These are phyloP conservation scores for Chesias legatella DNA, from an alignment of 2,888 invertebrate genomes.

Conservation along the genomic window DNA sequence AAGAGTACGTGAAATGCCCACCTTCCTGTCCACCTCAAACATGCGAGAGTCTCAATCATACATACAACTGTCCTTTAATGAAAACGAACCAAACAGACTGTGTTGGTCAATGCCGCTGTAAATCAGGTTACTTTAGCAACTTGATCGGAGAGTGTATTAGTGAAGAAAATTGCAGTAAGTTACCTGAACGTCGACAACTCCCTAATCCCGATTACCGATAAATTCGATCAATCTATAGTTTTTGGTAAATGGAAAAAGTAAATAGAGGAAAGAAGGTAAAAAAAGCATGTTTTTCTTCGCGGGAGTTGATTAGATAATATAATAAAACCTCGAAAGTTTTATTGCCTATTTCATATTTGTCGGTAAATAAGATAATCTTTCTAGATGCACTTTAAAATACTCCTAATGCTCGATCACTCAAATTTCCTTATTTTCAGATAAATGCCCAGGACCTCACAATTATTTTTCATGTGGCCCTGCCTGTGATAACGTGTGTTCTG, in stretches of 20 bases:
- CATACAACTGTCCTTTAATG: constrained; percentile 13
- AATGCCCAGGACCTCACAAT: constrained; percentile 35
- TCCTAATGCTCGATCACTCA: too few species aligned
- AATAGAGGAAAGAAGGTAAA: too few species aligned
- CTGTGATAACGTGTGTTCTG: constrained; percentile 52
- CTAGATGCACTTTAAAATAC: too few species aligned
- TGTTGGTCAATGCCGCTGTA: constrained; percentile 23
- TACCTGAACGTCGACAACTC: neutral
- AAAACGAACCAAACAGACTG: constrained; percentile 13
- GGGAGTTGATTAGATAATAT: too few species aligned
- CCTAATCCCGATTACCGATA: too few species aligned
- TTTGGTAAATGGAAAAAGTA: too few species aligned
- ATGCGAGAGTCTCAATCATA: constrained; percentile 31
- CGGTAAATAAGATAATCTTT: too few species aligned
- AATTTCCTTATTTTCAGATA: constrained; percentile 13
- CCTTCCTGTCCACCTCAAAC: constrained; percentile 26
- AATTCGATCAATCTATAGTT: too few species aligned
- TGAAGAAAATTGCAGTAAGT: constrained; percentile 26
- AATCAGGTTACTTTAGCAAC: constrained; percentile 22
- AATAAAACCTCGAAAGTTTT: too few species aligned
- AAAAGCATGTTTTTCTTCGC: too few species aligned
- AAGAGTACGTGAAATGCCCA: constrained; percentile 25
- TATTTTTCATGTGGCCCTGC: constrained; percentile 45
- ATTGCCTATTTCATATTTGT: too few species aligned
- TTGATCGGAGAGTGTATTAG: constrained; percentile 22